These are phyloP conservation scores for Oscheius sp. DNA, from an alignment of 2,888 invertebrate species.

Conservation along the genomic window DNA sequence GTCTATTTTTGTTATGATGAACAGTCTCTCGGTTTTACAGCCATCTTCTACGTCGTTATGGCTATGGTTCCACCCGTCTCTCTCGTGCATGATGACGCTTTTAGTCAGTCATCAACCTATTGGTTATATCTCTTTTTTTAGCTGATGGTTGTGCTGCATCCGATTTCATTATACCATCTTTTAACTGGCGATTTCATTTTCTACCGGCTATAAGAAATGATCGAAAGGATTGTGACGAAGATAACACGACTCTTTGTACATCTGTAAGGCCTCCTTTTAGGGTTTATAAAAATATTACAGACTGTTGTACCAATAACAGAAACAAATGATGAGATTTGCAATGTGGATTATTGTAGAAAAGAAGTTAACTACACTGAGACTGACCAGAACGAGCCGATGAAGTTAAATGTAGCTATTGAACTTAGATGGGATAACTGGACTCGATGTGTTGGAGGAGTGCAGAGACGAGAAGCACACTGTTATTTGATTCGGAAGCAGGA, in stretches of 20 bases:
- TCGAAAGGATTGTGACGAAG: slow-evolving; percentile 16
- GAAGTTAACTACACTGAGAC: slow-evolving; percentile 18
- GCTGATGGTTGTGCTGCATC: slow-evolving; percentile 29
- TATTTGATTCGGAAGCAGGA: slow-evolving; percentile 38
- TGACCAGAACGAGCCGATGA: neutral
- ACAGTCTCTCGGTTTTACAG: slow-evolving; percentile 37
- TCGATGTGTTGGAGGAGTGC: slow-evolving; percentile 35
- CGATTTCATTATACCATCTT: slow-evolving; percentile 34
- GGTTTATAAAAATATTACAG: neutral
- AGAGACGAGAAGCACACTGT: slow-evolving; percentile 43
- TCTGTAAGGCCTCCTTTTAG: neutral
- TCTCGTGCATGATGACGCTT: slow-evolving; percentile 9
- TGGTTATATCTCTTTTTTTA: neutral
- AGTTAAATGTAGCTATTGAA: slow-evolving; percentile 42
- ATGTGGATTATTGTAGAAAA: slow-evolving; percentile 10
- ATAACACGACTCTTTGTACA: neutral
- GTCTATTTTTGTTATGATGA: slow-evolving; percentile 52
- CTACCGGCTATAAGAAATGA: slow-evolving; percentile 39
- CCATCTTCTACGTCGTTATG: slow-evolving; percentile 39
- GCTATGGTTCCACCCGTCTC: slow-evolving; percentile 45
- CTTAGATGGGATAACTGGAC: slow-evolving; percentile 47
- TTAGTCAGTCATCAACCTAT: slow-evolving; percentile 14
- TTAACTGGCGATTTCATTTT: slow-evolving; percentile 47
- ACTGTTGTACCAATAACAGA: slow-evolving; percentile 2
- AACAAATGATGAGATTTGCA: neutral